Percentiles rank a stretch among this genome's conserved stretches.
Conservation (phyloP, 2,888 invertebrate genomes). For the Eucera pruinosa region DNA sequence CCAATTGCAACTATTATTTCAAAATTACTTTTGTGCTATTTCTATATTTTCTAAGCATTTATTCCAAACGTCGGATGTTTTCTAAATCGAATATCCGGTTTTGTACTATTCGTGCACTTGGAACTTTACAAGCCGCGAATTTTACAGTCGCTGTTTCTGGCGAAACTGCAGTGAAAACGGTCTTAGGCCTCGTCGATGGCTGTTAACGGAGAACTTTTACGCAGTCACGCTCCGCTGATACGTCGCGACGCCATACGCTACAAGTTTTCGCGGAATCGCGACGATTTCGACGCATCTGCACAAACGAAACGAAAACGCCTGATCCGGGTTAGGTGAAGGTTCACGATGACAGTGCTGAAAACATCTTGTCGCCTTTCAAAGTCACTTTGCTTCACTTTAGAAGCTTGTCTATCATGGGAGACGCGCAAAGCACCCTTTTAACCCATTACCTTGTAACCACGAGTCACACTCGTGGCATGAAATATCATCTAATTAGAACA, state of each 20-base stretch:
- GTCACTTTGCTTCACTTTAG: conserved; percentile 39
- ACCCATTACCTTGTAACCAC: too few relatives aligned
- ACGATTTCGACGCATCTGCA: conserved; percentile 24
- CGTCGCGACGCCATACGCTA: conserved; percentile 37
- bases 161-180: conserved; percentile 55
- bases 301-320: conserved; percentile 47
- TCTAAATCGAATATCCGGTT: too few relatives aligned
- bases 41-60: too few relatives aligned
- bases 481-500: too few relatives aligned
- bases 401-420: conserved; percentile 43
- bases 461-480: too few relatives aligned
- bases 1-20: too few relatives aligned
- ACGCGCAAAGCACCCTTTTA: too few relatives aligned
- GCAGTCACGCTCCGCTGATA: conserved; percentile 79
- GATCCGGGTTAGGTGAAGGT: conserved; percentile 36
- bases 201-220: conserved; percentile 77
- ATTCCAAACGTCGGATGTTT: too few relatives aligned
- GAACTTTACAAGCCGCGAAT: conserved; percentile 50
- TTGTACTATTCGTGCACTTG: conserved; percentile 16
- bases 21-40: too few relatives aligned
- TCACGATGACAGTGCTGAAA: conserved; percentile 63
- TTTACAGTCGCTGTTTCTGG: conserved; percentile 19
- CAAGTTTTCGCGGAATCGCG: conserved; percentile 63
- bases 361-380: conserved; percentile 38
- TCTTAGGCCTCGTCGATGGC: conserved; percentile 64